phyloP scores from a whole-genome alignment of 2,113 vertebrate species.

The Mionectes macconnelli region DNA sequence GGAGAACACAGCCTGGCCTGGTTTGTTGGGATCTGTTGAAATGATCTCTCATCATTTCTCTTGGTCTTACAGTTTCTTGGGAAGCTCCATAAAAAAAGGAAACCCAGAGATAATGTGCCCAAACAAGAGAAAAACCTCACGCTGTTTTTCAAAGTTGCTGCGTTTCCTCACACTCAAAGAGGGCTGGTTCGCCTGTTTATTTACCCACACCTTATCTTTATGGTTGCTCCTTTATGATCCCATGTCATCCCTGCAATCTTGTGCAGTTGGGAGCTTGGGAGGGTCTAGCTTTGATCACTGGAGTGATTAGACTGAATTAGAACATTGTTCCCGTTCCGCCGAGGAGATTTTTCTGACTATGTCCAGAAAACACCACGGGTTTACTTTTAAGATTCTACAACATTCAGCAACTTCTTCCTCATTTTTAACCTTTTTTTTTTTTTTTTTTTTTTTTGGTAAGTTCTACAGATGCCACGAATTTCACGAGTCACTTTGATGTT shows the following conservation, averaged over 20 bases:
- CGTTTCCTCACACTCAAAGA: background rate
- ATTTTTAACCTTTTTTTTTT: background rate
- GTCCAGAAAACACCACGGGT: background rate
- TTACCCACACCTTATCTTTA: slow-evolving; percentile 46
- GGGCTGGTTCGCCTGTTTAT: background rate
- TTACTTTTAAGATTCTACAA: slow-evolving; percentile 6
- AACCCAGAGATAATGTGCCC: background rate
- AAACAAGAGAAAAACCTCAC: background rate
- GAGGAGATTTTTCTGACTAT: slow-evolving; percentile 34
- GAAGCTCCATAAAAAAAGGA: background rate
- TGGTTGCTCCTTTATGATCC: slow-evolving; percentile 15
- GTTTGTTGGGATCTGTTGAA: background rate
- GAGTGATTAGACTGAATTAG: slow-evolving; percentile 43
- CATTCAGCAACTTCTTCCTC: slow-evolving; percentile 23
- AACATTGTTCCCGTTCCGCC: slow-evolving; percentile 22
- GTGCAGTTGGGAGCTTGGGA: slow-evolving; percentile 18
- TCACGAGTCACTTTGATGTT: slow-evolving; percentile 27
- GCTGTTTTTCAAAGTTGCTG: slow-evolving; percentile 32
- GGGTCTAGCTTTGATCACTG: slow-evolving; percentile 64
- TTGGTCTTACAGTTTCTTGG: background rate
- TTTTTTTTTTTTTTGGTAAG: background rate
- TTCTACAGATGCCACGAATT: slow-evolving; percentile 6
- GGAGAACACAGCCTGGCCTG: background rate
- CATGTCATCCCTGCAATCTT: slow-evolving; percentile 28
- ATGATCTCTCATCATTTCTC: background rate